phyloP scores from a whole-genome alignment of 1,140 invertebrate species.

The Caenorhabditis inopinata region DNA sequence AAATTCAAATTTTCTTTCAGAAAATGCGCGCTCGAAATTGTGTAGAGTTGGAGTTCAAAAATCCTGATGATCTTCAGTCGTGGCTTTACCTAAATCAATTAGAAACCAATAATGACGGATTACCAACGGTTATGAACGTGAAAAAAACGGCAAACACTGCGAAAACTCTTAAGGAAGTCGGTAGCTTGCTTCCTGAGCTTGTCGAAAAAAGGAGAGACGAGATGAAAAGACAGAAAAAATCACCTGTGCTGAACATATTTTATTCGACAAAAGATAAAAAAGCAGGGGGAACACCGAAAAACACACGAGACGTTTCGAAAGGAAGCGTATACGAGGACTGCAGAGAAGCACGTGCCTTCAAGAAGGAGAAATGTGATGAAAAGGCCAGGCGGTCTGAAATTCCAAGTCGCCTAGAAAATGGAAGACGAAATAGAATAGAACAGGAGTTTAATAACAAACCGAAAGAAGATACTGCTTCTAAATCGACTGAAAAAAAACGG shows the following conservation, averaged over 20 bases:
- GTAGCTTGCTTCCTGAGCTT: background rate
- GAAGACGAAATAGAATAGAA: too few species aligned
- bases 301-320: background rate
- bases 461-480: too few species aligned
- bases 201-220: slow-evolving; percentile 1
- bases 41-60: background rate
- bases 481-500: too few species aligned
- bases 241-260: too few species aligned
- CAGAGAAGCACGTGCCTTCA: too few species aligned
- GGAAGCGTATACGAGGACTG: too few species aligned
- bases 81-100: slow-evolving; percentile 9
- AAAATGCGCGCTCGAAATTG: background rate
- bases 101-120: slow-evolving; percentile 15
- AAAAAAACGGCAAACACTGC: background rate
- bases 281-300: background rate
- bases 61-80: background rate
- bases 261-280: background rate
- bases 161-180: background rate
- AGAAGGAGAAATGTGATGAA: too few species aligned
- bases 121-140: background rate
- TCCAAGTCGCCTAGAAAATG: too few species aligned
- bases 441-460: too few species aligned
- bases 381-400: too few species aligned
- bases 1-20: background rate
- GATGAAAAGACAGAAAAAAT: too few species aligned